phyloP scores from a whole-genome alignment of 1,140 invertebrate species.

The Procambarus virginalis region DNA sequence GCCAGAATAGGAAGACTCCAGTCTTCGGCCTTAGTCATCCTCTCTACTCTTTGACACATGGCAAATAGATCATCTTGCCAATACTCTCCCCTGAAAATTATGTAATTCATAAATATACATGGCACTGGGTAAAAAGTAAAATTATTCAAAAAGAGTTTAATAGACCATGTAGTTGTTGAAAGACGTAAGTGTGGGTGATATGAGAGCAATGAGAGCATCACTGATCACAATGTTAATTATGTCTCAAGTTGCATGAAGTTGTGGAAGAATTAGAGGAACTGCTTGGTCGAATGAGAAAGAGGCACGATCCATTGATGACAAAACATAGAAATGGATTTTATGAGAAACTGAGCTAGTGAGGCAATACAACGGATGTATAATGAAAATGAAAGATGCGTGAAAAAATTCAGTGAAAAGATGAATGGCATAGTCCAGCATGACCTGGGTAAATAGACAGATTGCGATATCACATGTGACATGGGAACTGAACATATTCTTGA shows the following conservation, averaged over 20 bases:
- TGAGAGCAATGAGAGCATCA: too few relatives aligned
- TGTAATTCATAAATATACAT: background rate
- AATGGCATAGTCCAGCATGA: too few relatives aligned
- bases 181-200: background rate
- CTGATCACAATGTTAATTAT: too few relatives aligned
- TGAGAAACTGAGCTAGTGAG: too few relatives aligned
- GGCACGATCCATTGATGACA: background rate
- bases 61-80: slow-evolving; percentile 80
- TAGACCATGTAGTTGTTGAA: background rate
- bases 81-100: slow-evolving; percentile 71
- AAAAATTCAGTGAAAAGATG: too few relatives aligned
- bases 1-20: slow-evolving; percentile 72
- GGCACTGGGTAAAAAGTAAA: too few relatives aligned
- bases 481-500: too few relatives aligned
- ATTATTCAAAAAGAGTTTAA: background rate
- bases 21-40: slow-evolving; percentile 74
- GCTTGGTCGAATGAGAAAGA: background rate
- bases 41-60: slow-evolving; percentile 77
- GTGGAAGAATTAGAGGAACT: too few relatives aligned
- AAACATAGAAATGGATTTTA: too few relatives aligned
- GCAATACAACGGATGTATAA: background rate
- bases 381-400: background rate
- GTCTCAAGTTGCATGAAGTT: too few relatives aligned
- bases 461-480: too few relatives aligned
- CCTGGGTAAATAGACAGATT: too few relatives aligned